phyloP scores from a whole-genome alignment of 2,797 vertebrate species.

The Acanthurus leucopareius region DNA sequence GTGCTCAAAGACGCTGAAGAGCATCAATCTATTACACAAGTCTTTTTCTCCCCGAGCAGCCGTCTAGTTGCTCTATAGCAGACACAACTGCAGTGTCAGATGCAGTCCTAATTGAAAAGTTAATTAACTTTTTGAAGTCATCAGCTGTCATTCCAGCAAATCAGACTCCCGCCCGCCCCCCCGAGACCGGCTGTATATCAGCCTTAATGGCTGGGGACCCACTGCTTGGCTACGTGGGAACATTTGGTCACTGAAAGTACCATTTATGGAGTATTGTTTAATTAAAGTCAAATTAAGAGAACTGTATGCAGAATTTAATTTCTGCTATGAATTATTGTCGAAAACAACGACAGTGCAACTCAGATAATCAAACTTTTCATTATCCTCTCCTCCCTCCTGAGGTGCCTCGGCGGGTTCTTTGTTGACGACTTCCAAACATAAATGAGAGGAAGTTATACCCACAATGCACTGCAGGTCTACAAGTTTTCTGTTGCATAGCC shows the following conservation, averaged over 20 bases:
- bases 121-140: conserved; percentile 98
- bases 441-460: conserved; percentile 73
- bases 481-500: conserved; percentile 26
- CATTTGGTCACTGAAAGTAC: conserved; percentile 93
- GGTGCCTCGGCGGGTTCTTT: conserved; percentile 85
- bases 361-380: conserved; percentile 95
- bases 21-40: conserved; percentile 60
- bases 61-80: conserved; percentile 74
- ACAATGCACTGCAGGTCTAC: conserved; percentile 67
- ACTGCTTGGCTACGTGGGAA: conserved; percentile 89
- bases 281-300: conserved; percentile 97
- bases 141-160: conserved; percentile 95
- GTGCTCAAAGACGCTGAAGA: conserved; percentile 51
- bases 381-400: conserved; percentile 89
- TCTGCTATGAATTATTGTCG: conserved; percentile 92
- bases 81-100: conserved; percentile 88
- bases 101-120: conserved; percentile 95
- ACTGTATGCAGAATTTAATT: conserved; percentile 95
- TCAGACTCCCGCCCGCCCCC: conserved; percentile 89
- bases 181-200: conserved; percentile 89
- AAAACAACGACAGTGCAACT: conserved; percentile 88
- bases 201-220: conserved; percentile 91
- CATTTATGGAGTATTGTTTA: conserved; percentile 97
- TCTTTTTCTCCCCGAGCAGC: conserved; percentile 64
- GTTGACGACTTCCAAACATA: conserved; percentile 66